These are phyloP conservation scores for Platycnemis pennipes DNA, from an alignment of 2,888 invertebrate species.

Conservation along the genomic window DNA sequence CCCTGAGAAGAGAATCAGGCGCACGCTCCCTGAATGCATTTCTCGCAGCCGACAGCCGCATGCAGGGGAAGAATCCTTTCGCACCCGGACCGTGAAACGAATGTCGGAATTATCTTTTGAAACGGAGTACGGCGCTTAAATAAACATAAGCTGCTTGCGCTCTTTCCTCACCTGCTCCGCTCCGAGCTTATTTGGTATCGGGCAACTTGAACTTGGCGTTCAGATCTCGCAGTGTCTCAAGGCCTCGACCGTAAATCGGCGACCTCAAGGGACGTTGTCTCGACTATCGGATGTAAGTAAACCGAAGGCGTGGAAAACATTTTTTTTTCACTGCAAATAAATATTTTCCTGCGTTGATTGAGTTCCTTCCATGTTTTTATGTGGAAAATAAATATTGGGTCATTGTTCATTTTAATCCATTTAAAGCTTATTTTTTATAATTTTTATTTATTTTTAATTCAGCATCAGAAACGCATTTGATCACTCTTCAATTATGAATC, in stretches of 20 bases:
- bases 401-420: neutral
- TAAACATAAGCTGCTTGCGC: neutral
- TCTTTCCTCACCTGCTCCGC: neutral
- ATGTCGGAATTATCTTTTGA: neutral
- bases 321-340: too few relatives aligned
- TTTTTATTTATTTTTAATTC: too few relatives aligned
- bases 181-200: slow-evolving; percentile 21
- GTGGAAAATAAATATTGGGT: neutral
- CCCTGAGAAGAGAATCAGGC: neutral
- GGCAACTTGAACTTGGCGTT: neutral
- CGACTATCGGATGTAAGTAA: neutral
- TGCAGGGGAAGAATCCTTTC: neutral
- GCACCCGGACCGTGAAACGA: slow-evolving; percentile 2
- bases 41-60: neutral
- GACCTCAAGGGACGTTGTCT: neutral
- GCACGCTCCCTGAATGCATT: neutral
- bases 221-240: neutral
- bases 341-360: neutral
- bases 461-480: too few relatives aligned
- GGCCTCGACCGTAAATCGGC: neutral
- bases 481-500: too few relatives aligned
- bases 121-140: neutral
- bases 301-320: neutral
- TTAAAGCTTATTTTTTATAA: too few relatives aligned
- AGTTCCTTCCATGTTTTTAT: neutral